A percentile compares a stretch with the other conserved stretches of the same genome.
Conservation (phyloP, 1,140 invertebrate species). For the Cyclargus thomasi region DNA sequence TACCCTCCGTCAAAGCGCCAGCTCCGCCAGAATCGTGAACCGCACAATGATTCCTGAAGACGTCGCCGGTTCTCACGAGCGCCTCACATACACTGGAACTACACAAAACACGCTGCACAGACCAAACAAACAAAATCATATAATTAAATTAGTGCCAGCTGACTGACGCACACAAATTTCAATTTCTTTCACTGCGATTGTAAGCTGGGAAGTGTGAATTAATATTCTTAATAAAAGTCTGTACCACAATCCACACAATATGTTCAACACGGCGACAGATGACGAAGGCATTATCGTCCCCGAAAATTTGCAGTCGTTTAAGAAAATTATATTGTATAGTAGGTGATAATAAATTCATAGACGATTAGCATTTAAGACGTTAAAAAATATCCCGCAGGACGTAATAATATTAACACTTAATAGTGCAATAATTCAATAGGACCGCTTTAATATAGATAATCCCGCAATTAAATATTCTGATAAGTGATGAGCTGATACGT, state of each 20-base stretch:
- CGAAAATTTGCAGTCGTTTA: not conserved
- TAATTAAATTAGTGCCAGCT: not conserved
- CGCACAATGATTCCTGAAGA: not conserved
- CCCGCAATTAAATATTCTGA: not conserved
- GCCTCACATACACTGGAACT: not conserved
- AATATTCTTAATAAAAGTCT: not conserved
- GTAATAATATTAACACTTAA: not conserved
- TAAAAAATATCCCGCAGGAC: too few species aligned
- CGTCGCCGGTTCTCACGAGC: constrained; percentile 14
- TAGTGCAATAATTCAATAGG: not conserved
- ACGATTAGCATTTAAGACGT: not conserved
- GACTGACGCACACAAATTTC: not conserved
- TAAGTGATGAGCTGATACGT: constrained; percentile 8
- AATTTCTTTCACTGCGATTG: not conserved
- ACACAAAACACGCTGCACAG: not conserved
- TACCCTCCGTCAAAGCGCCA: constrained; percentile 7
- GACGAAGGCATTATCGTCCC: not conserved
- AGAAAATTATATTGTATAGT: not conserved
- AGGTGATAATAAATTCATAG: not conserved
- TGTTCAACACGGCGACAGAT: not conserved
- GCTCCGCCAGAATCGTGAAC: not conserved
- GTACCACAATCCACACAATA: too few species aligned
- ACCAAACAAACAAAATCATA: not conserved
- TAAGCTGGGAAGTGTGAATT: not conserved
- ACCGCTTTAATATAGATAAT: constrained; percentile 1